Percentiles rank a stretch among this genome's conserved stretches.
Evolutionary conservation across 2,797 vertebrate genomes (phyloP).

Genomic region (Pseudotriccus pelzelni): DNA sequence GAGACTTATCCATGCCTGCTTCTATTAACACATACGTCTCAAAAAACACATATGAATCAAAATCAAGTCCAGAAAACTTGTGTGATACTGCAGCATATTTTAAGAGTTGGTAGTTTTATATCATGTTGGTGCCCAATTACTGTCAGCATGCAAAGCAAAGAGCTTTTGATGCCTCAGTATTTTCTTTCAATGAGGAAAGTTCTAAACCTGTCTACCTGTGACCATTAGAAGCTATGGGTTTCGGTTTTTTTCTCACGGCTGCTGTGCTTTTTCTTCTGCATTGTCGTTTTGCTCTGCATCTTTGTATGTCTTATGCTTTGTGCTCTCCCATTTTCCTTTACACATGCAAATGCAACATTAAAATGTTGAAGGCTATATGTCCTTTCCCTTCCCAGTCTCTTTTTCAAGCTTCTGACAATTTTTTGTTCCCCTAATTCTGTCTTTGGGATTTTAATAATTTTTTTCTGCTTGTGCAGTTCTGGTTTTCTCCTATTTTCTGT

Average conservation of each 20-base stretch:
- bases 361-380: background rate
- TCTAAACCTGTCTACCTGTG: background rate
- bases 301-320: background rate
- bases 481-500: background rate
- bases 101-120: background rate
- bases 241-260: background rate
- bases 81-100: background rate
- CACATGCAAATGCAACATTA: background rate
- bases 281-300: background rate
- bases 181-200: background rate
- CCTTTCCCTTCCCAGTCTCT: background rate
- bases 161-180: background rate
- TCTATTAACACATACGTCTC: fast-evolving
- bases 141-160: background rate
- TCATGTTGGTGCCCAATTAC: background rate
- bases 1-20: background rate
- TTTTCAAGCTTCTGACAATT: background rate
- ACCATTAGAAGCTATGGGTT: background rate
- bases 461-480: background rate
- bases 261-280: background rate
- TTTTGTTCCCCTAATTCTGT: background rate
- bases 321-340: background rate
- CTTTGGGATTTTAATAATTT: background rate
- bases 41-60: background rate
- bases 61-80: background rate